These are phyloP conservation scores for Marmota flaviventris DNA, from an alignment of 2,113 vertebrate species.

Conservation along the genomic window DNA sequence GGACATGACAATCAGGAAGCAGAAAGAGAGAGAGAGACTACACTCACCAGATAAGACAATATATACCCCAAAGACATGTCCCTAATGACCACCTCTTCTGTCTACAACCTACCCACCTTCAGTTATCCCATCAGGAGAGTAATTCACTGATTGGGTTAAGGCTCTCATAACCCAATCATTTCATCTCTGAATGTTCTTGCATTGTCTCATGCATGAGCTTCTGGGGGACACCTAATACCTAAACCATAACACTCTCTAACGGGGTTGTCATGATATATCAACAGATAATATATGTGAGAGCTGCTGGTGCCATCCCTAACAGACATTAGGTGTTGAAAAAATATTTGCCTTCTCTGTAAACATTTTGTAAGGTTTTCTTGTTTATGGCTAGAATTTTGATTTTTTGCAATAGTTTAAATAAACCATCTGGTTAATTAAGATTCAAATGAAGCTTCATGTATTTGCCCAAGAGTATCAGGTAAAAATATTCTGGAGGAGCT, in stretches of 20 bases:
- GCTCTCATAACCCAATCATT: too few relatives aligned
- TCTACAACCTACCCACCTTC: too few relatives aligned
- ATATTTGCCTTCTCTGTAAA: neutral
- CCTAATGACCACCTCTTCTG: too few relatives aligned
- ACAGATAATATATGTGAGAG: neutral
- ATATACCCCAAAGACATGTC: too few relatives aligned
- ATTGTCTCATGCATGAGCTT: too few relatives aligned
- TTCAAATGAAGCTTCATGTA: neutral
- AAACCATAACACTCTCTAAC: neutral
- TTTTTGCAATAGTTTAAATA: neutral
- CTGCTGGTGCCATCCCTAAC: neutral
- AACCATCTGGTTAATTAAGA: neutral
- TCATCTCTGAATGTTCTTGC: too few relatives aligned
- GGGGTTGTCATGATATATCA: neutral
- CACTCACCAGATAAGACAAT: too few relatives aligned
- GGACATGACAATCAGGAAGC: too few relatives aligned
- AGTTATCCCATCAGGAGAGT: too few relatives aligned
- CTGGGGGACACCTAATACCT: too few relatives aligned
- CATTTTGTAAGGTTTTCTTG: neutral
- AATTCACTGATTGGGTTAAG: too few relatives aligned
- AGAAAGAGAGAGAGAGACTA: too few relatives aligned
- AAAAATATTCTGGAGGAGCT: neutral
- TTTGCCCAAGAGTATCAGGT: neutral
- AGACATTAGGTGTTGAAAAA: neutral
- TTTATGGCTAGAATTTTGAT: neutral